phyloP scores from a whole-genome alignment of 2,888 invertebrate species.

The Rhamphomyia laevipes region DNA sequence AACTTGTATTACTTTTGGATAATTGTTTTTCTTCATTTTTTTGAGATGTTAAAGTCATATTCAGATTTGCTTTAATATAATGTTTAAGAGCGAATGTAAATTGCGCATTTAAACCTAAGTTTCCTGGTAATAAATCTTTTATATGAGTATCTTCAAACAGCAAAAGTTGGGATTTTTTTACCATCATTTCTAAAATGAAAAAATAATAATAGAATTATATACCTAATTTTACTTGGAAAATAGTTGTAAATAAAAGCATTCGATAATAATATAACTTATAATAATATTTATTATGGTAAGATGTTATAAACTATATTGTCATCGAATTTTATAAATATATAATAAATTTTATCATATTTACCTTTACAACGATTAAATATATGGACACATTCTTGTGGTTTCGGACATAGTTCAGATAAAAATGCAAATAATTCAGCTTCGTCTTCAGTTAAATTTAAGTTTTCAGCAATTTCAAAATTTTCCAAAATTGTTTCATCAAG shows the following conservation, averaged over 20 bases:
- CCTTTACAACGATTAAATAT: neutral
- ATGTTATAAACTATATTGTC: no score
- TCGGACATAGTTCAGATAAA: neutral
- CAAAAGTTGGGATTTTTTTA: neutral
- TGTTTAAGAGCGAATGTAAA: neutral
- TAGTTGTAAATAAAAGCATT: neutral
- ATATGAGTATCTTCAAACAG: neutral
- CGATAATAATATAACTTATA: no score
- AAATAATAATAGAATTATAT: no score
- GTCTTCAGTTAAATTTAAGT: neutral
- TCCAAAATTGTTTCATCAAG: neutral
- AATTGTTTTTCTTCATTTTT: neutral
- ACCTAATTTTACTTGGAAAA: no score
- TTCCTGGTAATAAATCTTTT: neutral
- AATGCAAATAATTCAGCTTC: neutral
- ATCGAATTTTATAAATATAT: no score
- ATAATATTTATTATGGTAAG: no score
- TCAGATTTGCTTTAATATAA: neutral
- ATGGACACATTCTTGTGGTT: neutral
- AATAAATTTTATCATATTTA: neutral
- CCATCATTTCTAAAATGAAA: neutral
- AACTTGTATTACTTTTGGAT: neutral
- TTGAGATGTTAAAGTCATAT: neutral
- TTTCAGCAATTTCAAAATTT: neutral
- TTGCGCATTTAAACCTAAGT: neutral